Percentiles rank a stretch among this genome's conserved stretches.
phyloP scores from a whole-genome alignment of 2,888 invertebrate genomes.

The Cryptophagus acutangulus region DNA sequence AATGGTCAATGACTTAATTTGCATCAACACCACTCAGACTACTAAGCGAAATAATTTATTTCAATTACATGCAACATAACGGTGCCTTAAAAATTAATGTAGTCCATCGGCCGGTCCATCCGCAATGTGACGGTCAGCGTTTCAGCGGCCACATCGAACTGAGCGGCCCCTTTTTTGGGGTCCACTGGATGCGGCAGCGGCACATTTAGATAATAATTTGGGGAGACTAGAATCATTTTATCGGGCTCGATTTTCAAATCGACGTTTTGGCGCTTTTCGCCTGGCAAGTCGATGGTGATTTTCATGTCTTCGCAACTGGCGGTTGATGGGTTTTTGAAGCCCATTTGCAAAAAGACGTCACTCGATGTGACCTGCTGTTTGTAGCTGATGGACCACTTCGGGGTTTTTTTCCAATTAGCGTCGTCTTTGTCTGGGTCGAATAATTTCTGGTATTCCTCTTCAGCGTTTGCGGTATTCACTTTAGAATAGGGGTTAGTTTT shows the following conservation, averaged over 20 bases:
- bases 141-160: slow-evolving; percentile 65
- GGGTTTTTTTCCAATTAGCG: slow-evolving; percentile 58
- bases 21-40: too few relatives aligned
- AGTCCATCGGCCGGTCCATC: slow-evolving; percentile 77
- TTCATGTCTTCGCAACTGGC: slow-evolving; percentile 67
- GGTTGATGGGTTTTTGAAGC: slow-evolving; percentile 36
- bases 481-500: slow-evolving; percentile 41
- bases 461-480: slow-evolving; percentile 1
- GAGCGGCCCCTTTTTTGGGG: slow-evolving; percentile 74
- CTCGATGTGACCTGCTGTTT: slow-evolving; percentile 80
- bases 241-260: slow-evolving; percentile 63
- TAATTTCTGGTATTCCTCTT: slow-evolving; percentile 41
- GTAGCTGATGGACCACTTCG: slow-evolving; percentile 75
- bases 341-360: slow-evolving; percentile 73
- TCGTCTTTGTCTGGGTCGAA: slow-evolving; percentile 49
- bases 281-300: slow-evolving; percentile 70
- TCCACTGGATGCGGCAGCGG: slow-evolving; percentile 78
- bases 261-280: slow-evolving; percentile 69
- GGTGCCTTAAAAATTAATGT: slow-evolving; percentile 77
- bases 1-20: too few relatives aligned
- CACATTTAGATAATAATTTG: slow-evolving; percentile 64
- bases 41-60: not conserved
- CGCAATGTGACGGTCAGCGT: slow-evolving; percentile 67
- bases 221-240: slow-evolving; percentile 60
- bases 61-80: too few relatives aligned